Base-by-base conservation (phyloP, 2,797 vertebrate genomes). In the Oophaga sylvatica region DNA sequence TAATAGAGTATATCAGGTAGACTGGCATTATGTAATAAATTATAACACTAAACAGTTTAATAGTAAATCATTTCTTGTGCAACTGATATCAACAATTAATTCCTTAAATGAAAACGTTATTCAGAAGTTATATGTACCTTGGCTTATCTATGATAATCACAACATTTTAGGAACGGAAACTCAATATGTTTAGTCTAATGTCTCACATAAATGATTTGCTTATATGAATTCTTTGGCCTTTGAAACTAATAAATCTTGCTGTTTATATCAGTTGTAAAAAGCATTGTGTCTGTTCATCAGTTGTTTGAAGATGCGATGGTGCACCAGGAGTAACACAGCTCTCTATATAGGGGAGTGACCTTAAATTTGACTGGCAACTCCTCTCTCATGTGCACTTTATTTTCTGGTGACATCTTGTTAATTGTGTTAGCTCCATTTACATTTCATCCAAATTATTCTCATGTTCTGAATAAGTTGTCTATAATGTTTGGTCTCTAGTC, bases 1-100 rank as follows among this genome's bases (percentile, higher is more conserved):
- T 57, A 78, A 41, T 60, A 84, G 75, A 76, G 65, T 80, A 73
- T 83, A 68, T 26, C 10, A 70, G 62, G 53, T 57, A 70, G 9
- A 68, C 31, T 78, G 13, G 6, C 73, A 85, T 31, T 81, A 20
- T 10, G 62, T 65, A n/a, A 65, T 65, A 26, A 26, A 26, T 26
- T 26, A 26, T 26, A 6, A 81, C 48, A 26, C 11, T 65, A n/a
- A 45, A 80, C 63, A 45, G 7, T 17, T 5, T n/a, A 13, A 80
- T 56, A 6, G 35, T 22, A 45, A 63, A 80, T 29, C 16, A n/a
- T 45, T 11, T 62, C 1, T 35, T 56, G 12, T 41, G 5, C 76
- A 57, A 12, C 56, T 78, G 13, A 26, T 29, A 29, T 1, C 13
- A 56, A 29, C n/a, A 53, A 1, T 73, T 29, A 68, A 73, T 45